Base-by-base conservation (phyloP, 2,888 invertebrate species). In the Napeogenes inachia region DNA sequence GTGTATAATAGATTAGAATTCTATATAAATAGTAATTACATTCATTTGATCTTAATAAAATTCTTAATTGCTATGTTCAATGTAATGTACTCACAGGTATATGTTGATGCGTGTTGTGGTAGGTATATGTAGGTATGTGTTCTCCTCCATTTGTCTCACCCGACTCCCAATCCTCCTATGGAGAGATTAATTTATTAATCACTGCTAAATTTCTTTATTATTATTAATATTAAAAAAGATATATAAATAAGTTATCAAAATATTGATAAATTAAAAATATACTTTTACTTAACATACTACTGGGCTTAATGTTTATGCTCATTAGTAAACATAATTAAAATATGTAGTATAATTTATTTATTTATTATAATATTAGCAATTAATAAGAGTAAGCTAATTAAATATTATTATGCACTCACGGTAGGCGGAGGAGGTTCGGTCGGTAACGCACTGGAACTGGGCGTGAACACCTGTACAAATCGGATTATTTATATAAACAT, bases 401-500 rank as follows among this genome's bases (percentile, higher is more conserved):
- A 38, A 8, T 47, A n/a, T 21, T 47, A 21, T 21, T 21, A 21
- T 30, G 10, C 30, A 6, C 30, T 50, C 4, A 30, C 50, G 4
- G 50, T 12, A 83, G 35, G 66, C 58, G 46, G 70, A 66, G 57
- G 71, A 64, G 66, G 65, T 69, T 73, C 77, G 78, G 45, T 76
- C 78, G 60, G 69, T 75, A n/a, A 72, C 76, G 66, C 86, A n/a
- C 30, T 50, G 50, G 50, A 50, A 10, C 50, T 87, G 57, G 89
- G 87, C 57, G 88, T 89, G 79, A 89, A 89, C 76, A 89, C 89
- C 89, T 88, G 77, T 32, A 56, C 50, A 56, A n/a, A 10, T 21
- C 2, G 0, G 6, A 13, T 21, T 12, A 30, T 1, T 8, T 12
- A 30, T 30, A 30, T 6, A 50, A 12, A n/a, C 30, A 6, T 13